Percentiles rank a stretch among this genome's conserved stretches.
phyloP scores from a whole-genome alignment of 1,140 invertebrate genomes.

The Caerostris extrusa region DNA sequence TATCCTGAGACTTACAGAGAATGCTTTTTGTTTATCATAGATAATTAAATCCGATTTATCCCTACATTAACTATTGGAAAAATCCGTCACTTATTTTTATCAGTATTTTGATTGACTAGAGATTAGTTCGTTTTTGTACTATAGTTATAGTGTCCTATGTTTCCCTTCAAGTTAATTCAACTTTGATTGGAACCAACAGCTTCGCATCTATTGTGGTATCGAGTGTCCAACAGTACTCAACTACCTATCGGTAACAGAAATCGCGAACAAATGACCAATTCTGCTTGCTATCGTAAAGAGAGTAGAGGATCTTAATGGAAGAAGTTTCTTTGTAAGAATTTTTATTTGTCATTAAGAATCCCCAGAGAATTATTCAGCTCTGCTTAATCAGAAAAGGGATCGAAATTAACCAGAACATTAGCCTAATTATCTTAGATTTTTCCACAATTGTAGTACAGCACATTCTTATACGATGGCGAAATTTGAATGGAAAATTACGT shows the following conservation, averaged over 20 bases:
- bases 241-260: background rate
- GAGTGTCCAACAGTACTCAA: background rate
- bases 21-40: too few species aligned
- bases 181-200: background rate
- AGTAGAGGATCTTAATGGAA: slow-evolving; percentile 9
- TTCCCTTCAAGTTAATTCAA: slow-evolving; percentile 4
- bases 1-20: too few species aligned
- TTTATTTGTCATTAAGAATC: background rate
- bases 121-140: background rate
- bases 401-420: background rate
- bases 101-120: background rate
- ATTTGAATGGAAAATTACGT: too few species aligned
- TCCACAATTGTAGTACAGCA: background rate
- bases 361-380: background rate
- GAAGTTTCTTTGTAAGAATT: background rate
- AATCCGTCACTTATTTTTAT: background rate
- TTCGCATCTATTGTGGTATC: background rate
- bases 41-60: too few species aligned
- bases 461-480: too few species aligned
- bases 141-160: background rate
- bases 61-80: background rate
- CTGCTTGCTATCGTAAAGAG: background rate
- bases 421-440: background rate
- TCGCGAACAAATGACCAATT: slow-evolving; percentile 9
- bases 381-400: slow-evolving; percentile 10